These are phyloP conservation scores for Neosalanx taihuensis DNA, from an alignment of 2,797 vertebrate genomes.

Conservation along the genomic window DNA sequence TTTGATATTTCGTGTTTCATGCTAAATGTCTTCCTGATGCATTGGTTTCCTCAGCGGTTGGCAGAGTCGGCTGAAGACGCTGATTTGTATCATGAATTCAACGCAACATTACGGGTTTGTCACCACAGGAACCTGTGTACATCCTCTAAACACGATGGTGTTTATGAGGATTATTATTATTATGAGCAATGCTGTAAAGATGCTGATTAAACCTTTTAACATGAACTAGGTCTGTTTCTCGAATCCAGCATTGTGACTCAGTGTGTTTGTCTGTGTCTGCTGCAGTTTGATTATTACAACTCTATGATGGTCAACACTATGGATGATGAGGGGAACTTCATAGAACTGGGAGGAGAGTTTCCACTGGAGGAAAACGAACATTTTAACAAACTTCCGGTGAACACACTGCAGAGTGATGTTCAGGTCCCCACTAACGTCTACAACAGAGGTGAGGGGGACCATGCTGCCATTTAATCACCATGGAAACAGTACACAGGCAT, in stretches of 20 bases:
- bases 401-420: slow-evolving; percentile 86
- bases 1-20: neutral
- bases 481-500: no score
- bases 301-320: slow-evolving; percentile 84
- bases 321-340: slow-evolving; percentile 82
- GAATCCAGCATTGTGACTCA: neutral
- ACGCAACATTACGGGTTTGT: slow-evolving; percentile 84
- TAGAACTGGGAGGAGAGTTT: slow-evolving; percentile 88
- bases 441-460: slow-evolving; percentile 84
- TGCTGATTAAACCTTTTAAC: no score
- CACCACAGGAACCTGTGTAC: neutral
- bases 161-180: no score
- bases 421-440: slow-evolving; percentile 97
- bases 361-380: slow-evolving; percentile 89
- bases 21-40: neutral
- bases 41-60: slow-evolving; percentile 72
- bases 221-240: neutral
- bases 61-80: slow-evolving; percentile 94
- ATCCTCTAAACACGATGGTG: no score
- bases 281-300: slow-evolving; percentile 94
- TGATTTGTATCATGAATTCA: slow-evolving; percentile 91
- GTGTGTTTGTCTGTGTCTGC: slow-evolving; percentile 1
- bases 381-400: slow-evolving; percentile 89
- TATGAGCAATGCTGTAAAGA: no score
- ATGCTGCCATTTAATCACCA: no score